Evolutionary conservation across 1,140 invertebrate genomes (phyloP).

Genomic region (Drosophila nebulosa): DNA sequence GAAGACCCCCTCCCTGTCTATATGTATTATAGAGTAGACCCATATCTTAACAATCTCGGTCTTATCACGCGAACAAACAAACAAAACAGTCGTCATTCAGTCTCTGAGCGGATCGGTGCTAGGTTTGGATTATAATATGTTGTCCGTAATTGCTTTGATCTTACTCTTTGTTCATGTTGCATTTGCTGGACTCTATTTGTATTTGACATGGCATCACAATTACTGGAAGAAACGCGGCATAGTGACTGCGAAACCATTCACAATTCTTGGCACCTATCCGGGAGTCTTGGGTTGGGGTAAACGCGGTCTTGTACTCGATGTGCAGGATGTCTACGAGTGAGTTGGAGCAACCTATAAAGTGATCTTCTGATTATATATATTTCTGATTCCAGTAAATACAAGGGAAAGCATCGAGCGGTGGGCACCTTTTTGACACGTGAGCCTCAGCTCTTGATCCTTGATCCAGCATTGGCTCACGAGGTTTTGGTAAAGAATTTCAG

Average conservation of each 20-base stretch:
- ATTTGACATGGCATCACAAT: conserved; percentile 75
- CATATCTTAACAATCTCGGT: background rate
- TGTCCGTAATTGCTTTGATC: background rate
- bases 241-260: conserved; percentile 59
- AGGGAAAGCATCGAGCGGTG: conserved; percentile 56
- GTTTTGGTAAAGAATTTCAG: conserved; percentile 82
- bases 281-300: conserved; percentile 55
- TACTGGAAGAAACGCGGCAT: conserved; percentile 73
- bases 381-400: conserved; percentile 53
- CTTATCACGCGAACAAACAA: background rate
- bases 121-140: background rate
- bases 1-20: background rate
- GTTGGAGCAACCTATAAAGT: background rate
- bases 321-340: conserved; percentile 65
- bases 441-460: conserved; percentile 82
- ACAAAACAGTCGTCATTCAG: conserved; percentile 27
- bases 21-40: background rate
- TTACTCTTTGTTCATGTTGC: conserved; percentile 14
- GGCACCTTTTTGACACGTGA: conserved; percentile 80
- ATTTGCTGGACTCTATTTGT: conserved; percentile 61
- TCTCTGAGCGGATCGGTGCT: conserved; percentile 16
- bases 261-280: conserved; percentile 81
- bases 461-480: conserved; percentile 82
- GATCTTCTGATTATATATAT: background rate
- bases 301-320: conserved; percentile 49